A percentile compares a stretch with the other conserved stretches of the same genome.
These are phyloP conservation scores for Oxyteleia sp. DNA, from an alignment of 2,888 invertebrate genomes.

Conservation along the genomic window DNA sequence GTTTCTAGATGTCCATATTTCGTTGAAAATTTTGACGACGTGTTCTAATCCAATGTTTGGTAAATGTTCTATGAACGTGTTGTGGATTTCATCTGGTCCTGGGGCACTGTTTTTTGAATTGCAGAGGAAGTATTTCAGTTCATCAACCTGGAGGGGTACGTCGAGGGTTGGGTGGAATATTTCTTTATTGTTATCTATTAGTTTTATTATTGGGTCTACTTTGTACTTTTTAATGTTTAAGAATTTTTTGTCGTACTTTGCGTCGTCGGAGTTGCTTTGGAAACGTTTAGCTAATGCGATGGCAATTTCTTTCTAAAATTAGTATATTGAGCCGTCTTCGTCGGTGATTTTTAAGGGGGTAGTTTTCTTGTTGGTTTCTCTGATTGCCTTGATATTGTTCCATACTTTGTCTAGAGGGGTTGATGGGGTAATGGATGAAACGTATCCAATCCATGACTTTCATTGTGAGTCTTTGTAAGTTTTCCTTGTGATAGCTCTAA, in stretches of 20 bases:
- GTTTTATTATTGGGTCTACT: too few species aligned
- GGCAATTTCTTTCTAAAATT: slow-evolving; percentile 58
- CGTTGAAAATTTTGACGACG: slow-evolving; percentile 28
- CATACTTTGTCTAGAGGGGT: too few species aligned
- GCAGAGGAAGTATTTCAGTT: slow-evolving; percentile 22
- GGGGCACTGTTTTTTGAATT: slow-evolving; percentile 58
- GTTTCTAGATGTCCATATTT: slow-evolving; percentile 13
- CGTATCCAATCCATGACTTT: too few species aligned
- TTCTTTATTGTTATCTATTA: too few species aligned
- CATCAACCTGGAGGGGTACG: too few species aligned
- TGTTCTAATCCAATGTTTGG: slow-evolving; percentile 21
- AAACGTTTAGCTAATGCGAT: slow-evolving; percentile 29
- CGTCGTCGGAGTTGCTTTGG: slow-evolving; percentile 5
- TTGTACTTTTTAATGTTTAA: too few species aligned
- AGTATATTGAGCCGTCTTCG: slow-evolving; percentile 11
- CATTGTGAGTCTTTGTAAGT: too few species aligned
- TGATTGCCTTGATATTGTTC: neutral
- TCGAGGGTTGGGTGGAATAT: too few species aligned
- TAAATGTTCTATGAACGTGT: slow-evolving; percentile 58
- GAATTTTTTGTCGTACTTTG: too few species aligned
- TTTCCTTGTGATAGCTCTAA: too few species aligned
- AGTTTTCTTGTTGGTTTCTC: neutral
- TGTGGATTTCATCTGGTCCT: slow-evolving; percentile 69
- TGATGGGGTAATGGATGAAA: too few species aligned
- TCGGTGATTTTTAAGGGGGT: neutral